Conservation (phyloP, 2,888 invertebrate genomes). For the Hetaerina titia region DNA sequence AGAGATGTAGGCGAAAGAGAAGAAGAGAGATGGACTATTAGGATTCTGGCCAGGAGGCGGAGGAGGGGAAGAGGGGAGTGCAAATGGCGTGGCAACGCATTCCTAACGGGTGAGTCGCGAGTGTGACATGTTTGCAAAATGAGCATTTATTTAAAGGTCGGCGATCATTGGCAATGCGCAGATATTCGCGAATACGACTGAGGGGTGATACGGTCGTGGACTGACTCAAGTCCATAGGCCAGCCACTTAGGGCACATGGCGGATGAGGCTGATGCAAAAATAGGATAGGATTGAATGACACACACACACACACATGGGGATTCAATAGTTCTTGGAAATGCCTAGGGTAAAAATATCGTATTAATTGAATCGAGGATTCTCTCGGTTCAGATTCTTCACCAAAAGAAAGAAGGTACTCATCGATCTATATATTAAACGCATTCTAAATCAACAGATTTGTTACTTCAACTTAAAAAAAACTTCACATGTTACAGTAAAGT, state of each 20-base stretch:
- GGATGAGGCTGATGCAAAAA: neutral
- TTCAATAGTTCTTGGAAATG: no score
- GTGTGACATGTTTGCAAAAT: conserved; percentile 11
- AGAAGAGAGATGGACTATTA: conserved; percentile 43
- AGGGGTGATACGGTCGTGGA: neutral
- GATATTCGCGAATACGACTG: neutral
- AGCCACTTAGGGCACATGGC: neutral
- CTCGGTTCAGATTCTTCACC: no score
- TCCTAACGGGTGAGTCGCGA: conserved; percentile 52
- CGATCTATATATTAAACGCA: no score
- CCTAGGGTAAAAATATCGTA: no score
- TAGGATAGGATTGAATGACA: neutral
- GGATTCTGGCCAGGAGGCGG: conserved; percentile 43
- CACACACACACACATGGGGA: neutral
- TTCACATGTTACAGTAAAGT: no score
- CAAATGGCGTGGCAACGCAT: conserved; percentile 45
- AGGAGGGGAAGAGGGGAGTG: neutral
- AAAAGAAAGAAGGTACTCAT: no score
- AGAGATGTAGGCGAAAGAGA: neutral
- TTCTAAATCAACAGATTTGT: no score
- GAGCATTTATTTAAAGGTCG: conserved; percentile 6
- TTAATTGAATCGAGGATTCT: no score
- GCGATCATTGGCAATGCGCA: neutral
- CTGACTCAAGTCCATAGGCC: neutral
- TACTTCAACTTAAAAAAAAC: no score